These are phyloP conservation scores for Agrochola circellaris DNA, from an alignment of 2,888 invertebrate species.

Conservation along the genomic window DNA sequence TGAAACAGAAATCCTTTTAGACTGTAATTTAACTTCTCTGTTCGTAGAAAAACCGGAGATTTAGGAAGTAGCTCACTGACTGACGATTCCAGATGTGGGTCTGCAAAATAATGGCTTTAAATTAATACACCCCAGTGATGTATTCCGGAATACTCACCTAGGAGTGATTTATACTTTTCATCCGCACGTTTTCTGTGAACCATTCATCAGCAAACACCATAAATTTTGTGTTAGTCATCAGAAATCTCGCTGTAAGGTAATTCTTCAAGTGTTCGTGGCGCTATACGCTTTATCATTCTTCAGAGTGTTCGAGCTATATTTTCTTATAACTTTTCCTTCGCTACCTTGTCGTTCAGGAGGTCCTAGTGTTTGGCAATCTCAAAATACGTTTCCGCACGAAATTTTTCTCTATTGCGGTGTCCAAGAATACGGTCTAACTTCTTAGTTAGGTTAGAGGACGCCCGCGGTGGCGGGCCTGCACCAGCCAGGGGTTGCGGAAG, in stretches of 20 bases:
- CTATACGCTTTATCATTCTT: constrained; percentile 16
- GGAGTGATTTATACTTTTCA: constrained; percentile 29
- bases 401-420: not conserved
- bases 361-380: not conserved
- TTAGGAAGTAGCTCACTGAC: constrained; percentile 10
- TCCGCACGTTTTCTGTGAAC: constrained; percentile 26
- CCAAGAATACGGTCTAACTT: too few relatives aligned
- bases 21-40: constrained; percentile 2
- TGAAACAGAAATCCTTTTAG: constrained; percentile 8
- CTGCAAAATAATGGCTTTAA: constrained; percentile 23
- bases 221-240: constrained; percentile 42
- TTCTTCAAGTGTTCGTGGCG: constrained; percentile 17
- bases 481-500: too few relatives aligned
- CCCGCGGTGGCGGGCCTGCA: too few relatives aligned
- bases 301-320: not conserved
- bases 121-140: constrained; percentile 28
- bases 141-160: constrained; percentile 34
- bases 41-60: constrained; percentile 31
- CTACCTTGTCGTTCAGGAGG: not conserved
- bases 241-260: not conserved
- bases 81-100: constrained; percentile 28
- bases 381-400: not conserved
- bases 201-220: constrained; percentile 24
- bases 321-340: not conserved
- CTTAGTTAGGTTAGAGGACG: too few relatives aligned